Base-by-base conservation (phyloP, 1,140 invertebrate species). In the Diplogasteroides magnus region DNA sequence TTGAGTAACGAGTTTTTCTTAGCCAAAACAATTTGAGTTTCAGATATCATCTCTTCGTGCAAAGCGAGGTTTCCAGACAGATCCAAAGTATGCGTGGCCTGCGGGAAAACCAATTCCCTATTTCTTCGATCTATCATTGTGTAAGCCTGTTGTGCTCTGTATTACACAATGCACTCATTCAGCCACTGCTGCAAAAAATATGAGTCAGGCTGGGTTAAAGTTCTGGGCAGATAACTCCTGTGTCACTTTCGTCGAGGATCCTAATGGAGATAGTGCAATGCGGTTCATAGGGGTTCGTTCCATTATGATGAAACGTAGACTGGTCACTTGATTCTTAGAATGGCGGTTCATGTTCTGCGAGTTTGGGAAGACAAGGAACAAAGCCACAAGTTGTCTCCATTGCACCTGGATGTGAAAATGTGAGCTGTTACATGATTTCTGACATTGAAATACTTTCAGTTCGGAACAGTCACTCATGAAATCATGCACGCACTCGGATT, bases 391-490 rank as follows among this genome's bases (percentile, higher is more conserved):
- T 67, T 31, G 48, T 72, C 25, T 67, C 64, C 27, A 48, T 72
- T 0, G 70, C 64, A 25, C 14, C 37, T 31, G 70, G 70, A 56
- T 72, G 70, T 67, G 70, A 72, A 62, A 56, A 63, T 37, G 69
- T 70, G 1, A 63, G 37, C 37, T 14, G 27, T 32, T 37, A 27
- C n/a, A 67, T 1, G 2, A 31, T 23, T 28, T n/a, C 27, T 60
- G 63, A 57, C 32, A 48, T 48, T n/a, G 32, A 61, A 26, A 32
- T 15, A n/a, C 13, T 27, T 73, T 32, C 37, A 73, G 72, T 58
- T 74, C 2, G 73, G 69, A 29, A 74, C 73, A 31, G 70, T 66
- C 56, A 64, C 70, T 60, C 73, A 74, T 31, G 73, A 74, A 62
- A 15, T 74, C 2, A 69, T 65, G 0, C 73, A 74, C 56, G 73